Base-by-base conservation (phyloP, 2,888 invertebrate species). In the Stenolophus ochropezus region DNA sequence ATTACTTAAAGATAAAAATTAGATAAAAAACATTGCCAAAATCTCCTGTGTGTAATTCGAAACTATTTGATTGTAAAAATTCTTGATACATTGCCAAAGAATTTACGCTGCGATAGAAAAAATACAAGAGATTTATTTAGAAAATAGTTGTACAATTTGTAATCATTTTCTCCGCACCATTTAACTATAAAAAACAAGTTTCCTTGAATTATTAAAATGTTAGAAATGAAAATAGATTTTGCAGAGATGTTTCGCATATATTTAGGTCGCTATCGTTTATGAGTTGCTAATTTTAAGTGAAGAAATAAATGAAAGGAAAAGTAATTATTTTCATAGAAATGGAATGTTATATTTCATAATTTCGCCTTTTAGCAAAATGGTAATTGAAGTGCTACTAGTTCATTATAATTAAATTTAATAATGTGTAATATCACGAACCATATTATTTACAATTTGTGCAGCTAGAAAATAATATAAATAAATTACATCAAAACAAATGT, bases 31-130 rank as follows among this genome's bases (percentile, higher is more conserved):
- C n/a, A 0, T 21, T 25, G 16, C 11, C 61, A 61, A 61, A 61
- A 61, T 25, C 25, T 14, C 14, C 11, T 23, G 25, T 61, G 61
- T 25, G 61, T 61, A 14, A 27, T 61, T 25, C 25, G 25, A 61
- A 61, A 23, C n/a, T 14, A n/a, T 25, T 61, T 61, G 61, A 61
- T 61, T 61, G 49, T 73, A 73, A 73, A 73, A 73, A 73, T 73
- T 73, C 49, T 47, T 73, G 73, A 47, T 47, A 47, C 21, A 0
- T 2, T 49, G 73, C 73, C 73, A 16, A 49, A 73, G 49, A 73
- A 73, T 73, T 73, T 73, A 73, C 49, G 49, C 21, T 25, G 25
- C 25, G 11, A 61, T 61, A 61, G 25, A 61, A 14, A 21, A 71
- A 71, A 20, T 47, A 71, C 14, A 14, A 73, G 23, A 73, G 20